Conservation (phyloP, 1,140 invertebrate species). For the Aphelinus atriplicis region DNA sequence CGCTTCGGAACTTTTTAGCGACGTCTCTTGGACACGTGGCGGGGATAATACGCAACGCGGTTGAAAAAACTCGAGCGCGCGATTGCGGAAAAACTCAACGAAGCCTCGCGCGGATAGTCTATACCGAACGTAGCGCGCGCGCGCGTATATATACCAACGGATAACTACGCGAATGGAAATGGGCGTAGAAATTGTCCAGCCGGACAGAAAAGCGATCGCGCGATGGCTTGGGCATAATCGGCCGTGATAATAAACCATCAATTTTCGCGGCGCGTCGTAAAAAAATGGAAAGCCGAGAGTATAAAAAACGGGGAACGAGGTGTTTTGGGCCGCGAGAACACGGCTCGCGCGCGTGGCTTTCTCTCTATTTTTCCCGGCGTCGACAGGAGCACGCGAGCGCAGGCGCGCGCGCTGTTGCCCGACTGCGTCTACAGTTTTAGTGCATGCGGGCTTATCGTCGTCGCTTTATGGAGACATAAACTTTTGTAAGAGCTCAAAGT, state of each 20-base stretch:
- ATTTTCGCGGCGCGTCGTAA: constrained; percentile 4
- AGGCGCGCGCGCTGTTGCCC: background rate
- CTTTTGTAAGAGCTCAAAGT: constrained; percentile 37
- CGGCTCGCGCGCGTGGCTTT: constrained; percentile 5
- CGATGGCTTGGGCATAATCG: too few species aligned
- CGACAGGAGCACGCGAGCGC: background rate
- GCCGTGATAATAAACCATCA: constrained; percentile 11
- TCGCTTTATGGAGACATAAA: constrained; percentile 39
- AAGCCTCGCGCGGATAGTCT: too few species aligned
- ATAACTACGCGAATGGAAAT: too few species aligned
- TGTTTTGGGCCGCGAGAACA: constrained; percentile 9
- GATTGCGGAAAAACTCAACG: too few species aligned
- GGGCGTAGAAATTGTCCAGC: too few species aligned
- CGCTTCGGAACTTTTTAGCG: too few species aligned
- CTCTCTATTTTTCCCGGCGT: constrained; percentile 22
- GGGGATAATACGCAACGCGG: too few species aligned
- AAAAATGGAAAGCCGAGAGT: background rate
- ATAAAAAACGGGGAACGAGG: background rate
- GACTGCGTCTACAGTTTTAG: constrained; percentile 33
- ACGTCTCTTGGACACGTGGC: too few species aligned
- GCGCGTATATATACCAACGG: too few species aligned
- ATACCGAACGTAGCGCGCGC: too few species aligned
- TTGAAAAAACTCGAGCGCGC: too few species aligned
- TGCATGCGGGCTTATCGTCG: constrained; percentile 37
- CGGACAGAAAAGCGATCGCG: too few species aligned